phyloP scores from a whole-genome alignment of 1,140 invertebrate genomes.

The Sycobia sp. region DNA sequence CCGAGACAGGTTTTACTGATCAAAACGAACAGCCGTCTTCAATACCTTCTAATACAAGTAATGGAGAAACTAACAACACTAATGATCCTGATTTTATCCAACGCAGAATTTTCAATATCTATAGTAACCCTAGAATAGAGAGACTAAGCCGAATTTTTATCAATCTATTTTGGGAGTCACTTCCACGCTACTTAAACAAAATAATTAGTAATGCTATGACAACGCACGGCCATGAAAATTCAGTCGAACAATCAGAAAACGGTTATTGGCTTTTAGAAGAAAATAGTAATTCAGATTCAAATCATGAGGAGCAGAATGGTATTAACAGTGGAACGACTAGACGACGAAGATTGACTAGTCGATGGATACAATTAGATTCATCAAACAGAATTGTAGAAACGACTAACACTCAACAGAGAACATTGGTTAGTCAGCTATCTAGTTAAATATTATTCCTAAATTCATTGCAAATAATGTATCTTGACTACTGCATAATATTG shows the following conservation, averaged over 20 bases:
- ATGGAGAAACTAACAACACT: not conserved
- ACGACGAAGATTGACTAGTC: slow-evolving; percentile 47
- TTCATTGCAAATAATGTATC: no score
- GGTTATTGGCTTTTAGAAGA: slow-evolving; percentile 57
- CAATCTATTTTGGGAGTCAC: slow-evolving; percentile 24
- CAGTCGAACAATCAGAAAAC: slow-evolving; percentile 50
- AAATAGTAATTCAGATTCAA: slow-evolving; percentile 55
- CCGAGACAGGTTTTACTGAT: slow-evolving; percentile 34
- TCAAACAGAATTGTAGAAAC: slow-evolving; percentile 39
- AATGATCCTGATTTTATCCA: no score
- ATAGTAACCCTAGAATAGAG: no score
- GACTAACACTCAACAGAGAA: slow-evolving; percentile 19
- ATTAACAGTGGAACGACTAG: slow-evolving; percentile 29
- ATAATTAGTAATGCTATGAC: not conserved
- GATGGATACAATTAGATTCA: slow-evolving; percentile 51
- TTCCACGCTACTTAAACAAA: slow-evolving; percentile 34
- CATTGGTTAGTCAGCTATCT: not conserved
- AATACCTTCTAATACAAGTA: not conserved
- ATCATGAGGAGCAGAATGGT: slow-evolving; percentile 44
- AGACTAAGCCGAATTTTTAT: no score
- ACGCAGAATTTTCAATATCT: no score
- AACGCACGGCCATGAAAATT: slow-evolving; percentile 33
- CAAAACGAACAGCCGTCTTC: not conserved
- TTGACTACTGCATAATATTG: no score
- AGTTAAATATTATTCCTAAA: not conserved